A percentile compares a stretch with the other conserved stretches of the same genome.
Evolutionary conservation across 2,888 invertebrate genomes (phyloP).

Genomic region (Yponomeuta evonymella): DNA sequence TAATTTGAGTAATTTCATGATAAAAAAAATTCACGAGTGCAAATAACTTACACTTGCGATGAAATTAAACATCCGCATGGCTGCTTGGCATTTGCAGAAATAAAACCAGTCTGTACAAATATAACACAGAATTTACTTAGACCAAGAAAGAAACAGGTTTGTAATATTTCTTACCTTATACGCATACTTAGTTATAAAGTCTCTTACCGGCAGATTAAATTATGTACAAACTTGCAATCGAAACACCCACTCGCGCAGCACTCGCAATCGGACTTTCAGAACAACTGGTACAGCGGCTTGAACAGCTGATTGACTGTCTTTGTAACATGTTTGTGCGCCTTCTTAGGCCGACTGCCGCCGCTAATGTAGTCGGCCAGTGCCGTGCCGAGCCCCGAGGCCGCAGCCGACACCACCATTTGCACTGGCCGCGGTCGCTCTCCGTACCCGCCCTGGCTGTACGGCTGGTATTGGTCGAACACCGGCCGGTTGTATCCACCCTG

Average conservation of each 20-base stretch:
- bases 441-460: constrained; percentile 25
- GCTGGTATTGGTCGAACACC: constrained; percentile 21
- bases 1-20: too few relatives aligned
- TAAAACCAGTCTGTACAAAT: background rate
- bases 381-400: constrained; percentile 71
- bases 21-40: too few relatives aligned
- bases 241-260: background rate
- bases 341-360: constrained; percentile 46
- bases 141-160: background rate
- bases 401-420: constrained; percentile 51
- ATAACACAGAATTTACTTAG: background rate
- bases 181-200: background rate
- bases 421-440: constrained; percentile 37
- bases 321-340: constrained; percentile 54
- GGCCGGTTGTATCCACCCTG: constrained; percentile 14
- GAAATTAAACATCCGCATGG: background rate
- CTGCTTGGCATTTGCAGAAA: background rate
- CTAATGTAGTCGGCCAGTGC: constrained; percentile 65
- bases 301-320: constrained; percentile 51
- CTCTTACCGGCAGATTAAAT: background rate
- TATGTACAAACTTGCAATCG: background rate
- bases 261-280: constrained; percentile 33
- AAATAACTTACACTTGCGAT: too few relatives aligned
- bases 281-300: constrained; percentile 54
- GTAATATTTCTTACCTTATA: background rate